Base-by-base conservation (phyloP, 1,140 invertebrate species). In the Belonocnema kinseyi region DNA sequence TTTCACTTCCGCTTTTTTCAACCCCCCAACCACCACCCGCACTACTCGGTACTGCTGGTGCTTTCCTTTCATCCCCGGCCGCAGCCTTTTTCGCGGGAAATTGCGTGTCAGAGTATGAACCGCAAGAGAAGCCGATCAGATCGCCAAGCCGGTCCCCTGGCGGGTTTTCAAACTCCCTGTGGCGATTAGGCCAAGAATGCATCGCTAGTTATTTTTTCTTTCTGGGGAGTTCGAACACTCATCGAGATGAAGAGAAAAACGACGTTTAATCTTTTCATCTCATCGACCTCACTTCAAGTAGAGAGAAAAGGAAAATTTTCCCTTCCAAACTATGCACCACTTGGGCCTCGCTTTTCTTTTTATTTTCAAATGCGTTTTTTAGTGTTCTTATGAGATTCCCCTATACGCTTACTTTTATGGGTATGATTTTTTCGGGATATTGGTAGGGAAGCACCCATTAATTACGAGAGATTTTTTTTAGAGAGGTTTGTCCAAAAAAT, bases 1-100 rank as follows among this genome's bases (percentile, higher is more conserved):
- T 91, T 91, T 90, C 86, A 87, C 86, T 83, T 85, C 83, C 83
- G 82, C 82, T 81, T 83, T 81, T 82, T 72, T 82, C 77, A 78
- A 82, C 82, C 75, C 82, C 75, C 77, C 73, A 80, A 33, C 50
- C 70, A 33, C 21, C n/a, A 17, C 74, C 14, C 14, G n/a, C 14
- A 17, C 21, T 46, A 46, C 19, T 13, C 12, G 21, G 11, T 52
- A 1, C 13, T 56, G 14, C 56, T 50, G 51, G 33, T 40, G 53
- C 16, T 51, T 54, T 73, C 71, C 19, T 66, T 77, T 72, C 21
- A 66, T 75, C 46, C 54, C 53, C 40, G 19, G 52, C 51, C 26
- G 50, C 12, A 21, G 19, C 61, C 51, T 40, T 17, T 71, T 50
- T 74, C 52, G 51, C 73, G 61, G 61, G 61, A 66, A 66, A 66